Conservation (phyloP, 2,888 invertebrate species). For the Chymomyza amoena region DNA sequence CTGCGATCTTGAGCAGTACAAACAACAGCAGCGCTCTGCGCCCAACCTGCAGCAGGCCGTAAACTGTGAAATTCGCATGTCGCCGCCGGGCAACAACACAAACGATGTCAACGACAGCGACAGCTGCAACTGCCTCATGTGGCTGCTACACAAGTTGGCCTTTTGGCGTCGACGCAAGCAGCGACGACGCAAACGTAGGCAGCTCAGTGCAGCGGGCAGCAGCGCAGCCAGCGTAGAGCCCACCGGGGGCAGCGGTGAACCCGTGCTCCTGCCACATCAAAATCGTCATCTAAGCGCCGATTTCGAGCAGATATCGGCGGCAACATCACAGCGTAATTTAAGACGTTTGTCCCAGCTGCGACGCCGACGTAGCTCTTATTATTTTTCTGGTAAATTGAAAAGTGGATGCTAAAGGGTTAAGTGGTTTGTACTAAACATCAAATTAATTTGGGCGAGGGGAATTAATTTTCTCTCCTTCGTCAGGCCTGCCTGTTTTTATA, state of each 20-base stretch:
- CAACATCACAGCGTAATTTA: slow-evolving; percentile 49
- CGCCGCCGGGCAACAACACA: not conserved
- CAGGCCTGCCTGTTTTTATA: too few species aligned
- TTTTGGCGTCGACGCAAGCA: slow-evolving; percentile 48
- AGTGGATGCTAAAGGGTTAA: too few species aligned
- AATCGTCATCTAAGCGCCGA: slow-evolving; percentile 45
- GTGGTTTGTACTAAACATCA: too few species aligned
- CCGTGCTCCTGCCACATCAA: slow-evolving; percentile 19
- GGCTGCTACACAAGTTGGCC: slow-evolving; percentile 38
- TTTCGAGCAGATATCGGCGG: slow-evolving; percentile 51
- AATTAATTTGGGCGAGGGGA: too few species aligned
- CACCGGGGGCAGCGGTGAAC: slow-evolving; percentile 4
- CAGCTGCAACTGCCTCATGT: slow-evolving; percentile 17
- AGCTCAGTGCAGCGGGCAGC: slow-evolving; percentile 31
- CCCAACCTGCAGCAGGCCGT: not conserved
- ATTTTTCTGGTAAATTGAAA: slow-evolving; percentile 75
- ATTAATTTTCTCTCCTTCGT: too few species aligned
- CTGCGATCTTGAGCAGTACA: slow-evolving; percentile 1
- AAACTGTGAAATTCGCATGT: not conserved
- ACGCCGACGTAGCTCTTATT: slow-evolving; percentile 77
- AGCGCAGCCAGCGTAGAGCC: slow-evolving; percentile 7
- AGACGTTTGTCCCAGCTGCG: slow-evolving; percentile 76
- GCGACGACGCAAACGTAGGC: slow-evolving; percentile 36
- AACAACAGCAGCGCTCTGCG: not conserved
- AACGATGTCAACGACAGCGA: slow-evolving; percentile 25